Percentiles rank a stretch among this genome's conserved stretches.
These are phyloP conservation scores for Trichoplusia ni DNA, from an alignment of 1,140 invertebrate genomes.

Conservation along the genomic window DNA sequence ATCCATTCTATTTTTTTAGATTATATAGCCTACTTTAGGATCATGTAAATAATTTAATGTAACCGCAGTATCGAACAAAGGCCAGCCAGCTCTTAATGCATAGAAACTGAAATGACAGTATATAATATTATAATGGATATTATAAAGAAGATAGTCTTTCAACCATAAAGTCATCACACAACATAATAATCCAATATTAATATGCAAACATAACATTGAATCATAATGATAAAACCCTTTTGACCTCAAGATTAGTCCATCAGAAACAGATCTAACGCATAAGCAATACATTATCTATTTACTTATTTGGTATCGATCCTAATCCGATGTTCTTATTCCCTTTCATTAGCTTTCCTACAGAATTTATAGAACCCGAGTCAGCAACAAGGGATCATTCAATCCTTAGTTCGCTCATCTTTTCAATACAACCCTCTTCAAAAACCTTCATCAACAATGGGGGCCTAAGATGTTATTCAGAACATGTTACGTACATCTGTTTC, in stretches of 20 bases:
- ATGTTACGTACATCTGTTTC: slow-evolving; percentile 28
- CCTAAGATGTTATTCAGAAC: slow-evolving; percentile 23
- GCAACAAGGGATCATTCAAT: slow-evolving; percentile 28
- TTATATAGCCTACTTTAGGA: too few relatives aligned
- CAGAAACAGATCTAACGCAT: neutral
- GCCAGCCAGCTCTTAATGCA: too few relatives aligned
- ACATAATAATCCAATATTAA: too few relatives aligned
- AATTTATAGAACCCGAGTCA: slow-evolving; percentile 20
- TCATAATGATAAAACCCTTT: too few relatives aligned
- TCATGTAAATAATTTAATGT: too few relatives aligned
- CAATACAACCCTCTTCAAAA: slow-evolving; percentile 24
- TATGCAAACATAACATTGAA: too few relatives aligned
- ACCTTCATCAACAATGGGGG: slow-evolving; percentile 5
- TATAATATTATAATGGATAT: too few relatives aligned
- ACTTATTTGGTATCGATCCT: neutral
- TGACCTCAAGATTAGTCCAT: neutral
- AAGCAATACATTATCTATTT: neutral
- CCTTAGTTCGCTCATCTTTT: slow-evolving; percentile 13
- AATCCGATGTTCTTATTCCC: slow-evolving; percentile 15
- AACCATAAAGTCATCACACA: too few relatives aligned
- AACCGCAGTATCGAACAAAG: too few relatives aligned
- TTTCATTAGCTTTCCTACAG: slow-evolving; percentile 11
- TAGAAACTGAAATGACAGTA: too few relatives aligned
- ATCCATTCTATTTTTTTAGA: too few relatives aligned
- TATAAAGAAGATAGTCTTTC: too few relatives aligned